Evolutionary conservation across 2,888 invertebrate species (phyloP).

Genomic region (Eupelmus urozonus): DNA sequence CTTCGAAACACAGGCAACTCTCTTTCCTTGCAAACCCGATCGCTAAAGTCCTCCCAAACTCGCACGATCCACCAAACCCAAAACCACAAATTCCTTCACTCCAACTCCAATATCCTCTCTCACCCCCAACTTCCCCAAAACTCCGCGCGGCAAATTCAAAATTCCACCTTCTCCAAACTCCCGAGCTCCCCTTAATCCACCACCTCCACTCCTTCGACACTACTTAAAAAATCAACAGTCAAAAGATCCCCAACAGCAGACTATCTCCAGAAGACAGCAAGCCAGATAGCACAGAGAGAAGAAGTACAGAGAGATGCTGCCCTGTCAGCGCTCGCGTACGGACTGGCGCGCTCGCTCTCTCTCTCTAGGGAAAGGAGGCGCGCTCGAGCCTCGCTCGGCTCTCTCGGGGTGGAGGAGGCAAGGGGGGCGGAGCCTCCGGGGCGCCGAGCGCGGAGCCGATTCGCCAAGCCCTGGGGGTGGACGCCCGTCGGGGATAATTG

Average conservation of each 20-base stretch:
- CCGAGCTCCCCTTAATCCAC: too few species aligned
- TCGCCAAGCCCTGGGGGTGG: slow-evolving; percentile 61
- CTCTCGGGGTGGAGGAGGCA: background rate
- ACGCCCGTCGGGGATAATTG: slow-evolving; percentile 61
- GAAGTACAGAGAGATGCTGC: slow-evolving; percentile 61
- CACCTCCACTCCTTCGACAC: too few species aligned
- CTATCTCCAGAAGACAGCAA: too few species aligned
- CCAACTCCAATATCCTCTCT: too few species aligned
- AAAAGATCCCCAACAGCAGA: too few species aligned
- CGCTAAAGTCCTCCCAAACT: too few species aligned
- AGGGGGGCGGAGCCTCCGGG: slow-evolving; percentile 64
- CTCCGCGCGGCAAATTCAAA: background rate
- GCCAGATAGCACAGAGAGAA: too few species aligned
- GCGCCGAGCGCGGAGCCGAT: slow-evolving; percentile 44
- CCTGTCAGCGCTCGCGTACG: slow-evolving; percentile 72
- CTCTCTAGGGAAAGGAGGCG: slow-evolving; percentile 2
- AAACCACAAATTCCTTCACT: background rate
- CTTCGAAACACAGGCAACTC: too few species aligned
- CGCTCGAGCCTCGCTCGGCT: too few species aligned
- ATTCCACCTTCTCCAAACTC: background rate
- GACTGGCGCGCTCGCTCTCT: slow-evolving; percentile 64
- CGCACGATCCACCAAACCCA: background rate
- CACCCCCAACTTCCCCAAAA: background rate
- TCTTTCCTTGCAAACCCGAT: too few species aligned
- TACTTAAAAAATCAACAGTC: too few species aligned